Evolutionary conservation across 2,113 vertebrate species (phyloP), one percentile per base, ranked within the genome.

Genomic region (Agapornis roseicollis): DNA sequence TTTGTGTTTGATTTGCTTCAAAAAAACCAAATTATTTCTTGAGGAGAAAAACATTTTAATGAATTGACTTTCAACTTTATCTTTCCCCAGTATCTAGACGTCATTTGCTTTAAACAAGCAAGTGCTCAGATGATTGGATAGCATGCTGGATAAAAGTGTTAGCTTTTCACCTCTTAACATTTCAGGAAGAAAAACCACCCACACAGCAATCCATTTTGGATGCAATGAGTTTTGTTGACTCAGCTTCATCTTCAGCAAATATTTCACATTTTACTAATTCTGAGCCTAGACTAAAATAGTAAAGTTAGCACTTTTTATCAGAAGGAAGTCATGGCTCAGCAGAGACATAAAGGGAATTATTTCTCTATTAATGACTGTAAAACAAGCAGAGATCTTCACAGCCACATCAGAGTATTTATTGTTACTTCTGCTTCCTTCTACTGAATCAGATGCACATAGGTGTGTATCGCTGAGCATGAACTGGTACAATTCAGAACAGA

Each of bases 1-100:
- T 95, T 96, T 93, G 81, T 76, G 66, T 94, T 95, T 89, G 89
- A 92, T 94, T 97, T 93, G 77, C 87, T 96, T 97, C 83, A 93
- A 95, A 93, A 93, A 91, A 89, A 39, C 11, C 25, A 86, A 92
- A 95, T 94, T 5, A 93, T 96, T 97, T 96, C 17, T 96, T 91
- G 83, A 96, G 82, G 65, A 88, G 53, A 90, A 97, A 91, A 96
- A 28, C 69, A 84, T 81, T 84, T 93, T 94, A 97, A 95, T 96
- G 66, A 97, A 93, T 35, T 85, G 68, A 71, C 89, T 90, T 97
- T 94, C 81, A 94, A 86, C 64, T 95, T 97, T 94, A 94, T 97
- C 90, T 93, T 71, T 78, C n/a, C 71, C 42, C 7, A 3, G 46
- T 64, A 95, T 94, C 92, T 94, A 72, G 81, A 81, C 4, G 1